These are phyloP conservation scores for Chrysogorgia sp. DNA, from an alignment of 92 coral and sea anemone genomes.

Conservation along the genomic window DNA sequence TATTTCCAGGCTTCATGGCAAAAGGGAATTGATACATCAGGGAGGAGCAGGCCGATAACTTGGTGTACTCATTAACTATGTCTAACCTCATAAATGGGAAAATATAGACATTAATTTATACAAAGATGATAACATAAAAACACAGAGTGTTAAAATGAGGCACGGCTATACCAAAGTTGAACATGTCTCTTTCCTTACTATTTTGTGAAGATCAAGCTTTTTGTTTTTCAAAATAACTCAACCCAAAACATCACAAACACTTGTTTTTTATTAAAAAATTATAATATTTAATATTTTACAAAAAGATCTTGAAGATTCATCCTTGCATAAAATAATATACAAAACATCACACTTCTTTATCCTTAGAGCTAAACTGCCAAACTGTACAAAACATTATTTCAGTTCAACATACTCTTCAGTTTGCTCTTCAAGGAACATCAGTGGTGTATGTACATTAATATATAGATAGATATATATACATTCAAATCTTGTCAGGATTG, in stretches of 20 bases:
- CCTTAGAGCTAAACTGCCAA: not conserved
- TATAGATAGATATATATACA: not conserved
- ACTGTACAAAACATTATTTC: not conserved
- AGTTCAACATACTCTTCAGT: not conserved
- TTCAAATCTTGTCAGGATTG: constrained; percentile 42
- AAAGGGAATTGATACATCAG: no score
- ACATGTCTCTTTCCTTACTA: no score
- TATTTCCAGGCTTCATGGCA: no score
- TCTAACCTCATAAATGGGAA: no score
- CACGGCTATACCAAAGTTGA: no score
- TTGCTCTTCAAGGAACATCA: not conserved
- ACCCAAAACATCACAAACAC: not conserved
- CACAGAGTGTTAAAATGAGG: no score
- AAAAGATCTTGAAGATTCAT: not conserved
- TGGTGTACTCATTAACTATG: no score
- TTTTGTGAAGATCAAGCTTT: no score
- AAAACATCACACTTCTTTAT: constrained; percentile 25
- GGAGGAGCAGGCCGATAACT: no score
- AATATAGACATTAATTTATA: no score
- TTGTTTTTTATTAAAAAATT: not conserved
- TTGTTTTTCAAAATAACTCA: no score
- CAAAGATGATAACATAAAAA: no score
- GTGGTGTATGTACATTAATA: not conserved
- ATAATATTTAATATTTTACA: constrained; percentile 24
- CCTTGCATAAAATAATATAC: constrained; percentile 30